Evolutionary conservation across 2,797 vertebrate species (phyloP).

Genomic region (Etheostoma perlongum): DNA sequence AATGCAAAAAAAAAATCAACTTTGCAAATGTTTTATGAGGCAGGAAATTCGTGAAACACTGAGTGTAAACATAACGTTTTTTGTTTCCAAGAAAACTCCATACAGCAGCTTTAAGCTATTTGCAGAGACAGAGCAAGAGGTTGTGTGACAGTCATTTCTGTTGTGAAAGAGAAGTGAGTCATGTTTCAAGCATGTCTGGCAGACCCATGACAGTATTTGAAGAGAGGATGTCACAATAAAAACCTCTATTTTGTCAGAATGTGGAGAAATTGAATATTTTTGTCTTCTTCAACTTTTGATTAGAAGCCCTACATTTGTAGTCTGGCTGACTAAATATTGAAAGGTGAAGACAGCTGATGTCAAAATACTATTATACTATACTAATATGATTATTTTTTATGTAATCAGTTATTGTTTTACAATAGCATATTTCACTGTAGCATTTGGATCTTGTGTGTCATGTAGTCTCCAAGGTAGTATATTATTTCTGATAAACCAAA

Average conservation of each 20-base stretch:
- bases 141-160: too few relatives aligned
- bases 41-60: neutral
- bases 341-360: constrained; percentile 29
- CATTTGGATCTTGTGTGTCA: neutral
- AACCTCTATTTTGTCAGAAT: constrained; percentile 37
- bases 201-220: constrained; percentile 10
- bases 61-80: too few relatives aligned
- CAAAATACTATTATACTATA: constrained; percentile 29
- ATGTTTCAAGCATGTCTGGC: too few relatives aligned
- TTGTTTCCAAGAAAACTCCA: too few relatives aligned
- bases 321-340: constrained; percentile 31
- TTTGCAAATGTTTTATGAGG: neutral
- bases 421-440: neutral
- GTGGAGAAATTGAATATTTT: constrained; percentile 31
- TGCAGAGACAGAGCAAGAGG: constrained; percentile 2
- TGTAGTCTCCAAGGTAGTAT: neutral
- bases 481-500: constrained; percentile 8
- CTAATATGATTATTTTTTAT: neutral
- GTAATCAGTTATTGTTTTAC: neutral
- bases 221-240: constrained; percentile 38
- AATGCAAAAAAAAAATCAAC: neutral
- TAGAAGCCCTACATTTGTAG: constrained; percentile 10
- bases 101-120: neutral
- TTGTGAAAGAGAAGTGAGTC: too few relatives aligned
- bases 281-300: constrained; percentile 13